phyloP scores from a whole-genome alignment of 1,140 invertebrate genomes.

The Drosophila jambulina region DNA sequence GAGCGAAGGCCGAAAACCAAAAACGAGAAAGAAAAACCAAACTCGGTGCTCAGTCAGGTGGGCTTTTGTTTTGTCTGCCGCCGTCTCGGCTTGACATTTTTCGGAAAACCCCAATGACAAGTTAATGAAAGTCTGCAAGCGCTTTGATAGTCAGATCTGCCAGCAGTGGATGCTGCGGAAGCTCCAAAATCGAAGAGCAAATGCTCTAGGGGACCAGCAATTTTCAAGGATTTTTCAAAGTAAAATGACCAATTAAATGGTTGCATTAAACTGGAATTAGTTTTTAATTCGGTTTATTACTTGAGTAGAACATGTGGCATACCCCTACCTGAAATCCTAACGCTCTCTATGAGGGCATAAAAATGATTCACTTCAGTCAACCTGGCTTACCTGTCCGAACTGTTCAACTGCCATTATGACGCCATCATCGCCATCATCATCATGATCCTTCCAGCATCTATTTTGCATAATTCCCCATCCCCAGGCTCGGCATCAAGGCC shows the following conservation, averaged over 20 bases:
- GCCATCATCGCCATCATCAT: conserved; percentile 17
- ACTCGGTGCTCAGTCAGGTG: conserved; percentile 49
- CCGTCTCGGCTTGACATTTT: conserved; percentile 63
- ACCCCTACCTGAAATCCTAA: background rate
- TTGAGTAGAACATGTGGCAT: background rate
- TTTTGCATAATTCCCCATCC: conserved; percentile 56
- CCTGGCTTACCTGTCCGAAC: conserved; percentile 32
- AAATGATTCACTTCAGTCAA: conserved; percentile 12
- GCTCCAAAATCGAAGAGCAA: background rate
- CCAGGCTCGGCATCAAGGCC: conserved; percentile 23
- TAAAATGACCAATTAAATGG: too few species aligned
- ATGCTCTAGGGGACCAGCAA: background rate
- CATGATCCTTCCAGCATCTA: conserved; percentile 24
- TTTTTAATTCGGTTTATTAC: background rate
- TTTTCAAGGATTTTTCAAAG: background rate
- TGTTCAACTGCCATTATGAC: conserved; percentile 42
- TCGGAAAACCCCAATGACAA: conserved; percentile 63
- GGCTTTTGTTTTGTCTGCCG: conserved; percentile 60
- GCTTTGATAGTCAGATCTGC: conserved; percentile 32
- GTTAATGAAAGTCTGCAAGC: conserved; percentile 74
- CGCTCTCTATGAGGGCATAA: background rate
- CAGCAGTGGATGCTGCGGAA: conserved; percentile 11
- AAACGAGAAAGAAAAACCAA: background rate
- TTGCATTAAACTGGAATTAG: background rate
- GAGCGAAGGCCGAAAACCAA: conserved; percentile 10